These are phyloP conservation scores for Biston betularia DNA, from an alignment of 2,888 invertebrate species.

Conservation along the genomic window DNA sequence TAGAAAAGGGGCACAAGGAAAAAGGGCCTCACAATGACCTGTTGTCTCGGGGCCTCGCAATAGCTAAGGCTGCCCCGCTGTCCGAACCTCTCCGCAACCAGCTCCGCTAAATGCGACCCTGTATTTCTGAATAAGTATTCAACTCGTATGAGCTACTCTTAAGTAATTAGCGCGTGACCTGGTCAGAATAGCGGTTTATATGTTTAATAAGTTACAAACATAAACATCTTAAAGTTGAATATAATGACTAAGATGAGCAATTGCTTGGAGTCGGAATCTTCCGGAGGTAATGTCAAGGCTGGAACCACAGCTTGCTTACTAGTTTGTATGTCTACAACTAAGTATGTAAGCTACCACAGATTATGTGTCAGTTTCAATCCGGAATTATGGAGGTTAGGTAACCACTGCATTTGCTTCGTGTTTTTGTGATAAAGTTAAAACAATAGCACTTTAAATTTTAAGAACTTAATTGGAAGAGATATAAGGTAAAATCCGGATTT, in stretches of 20 bases:
- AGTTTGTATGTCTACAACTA: background rate
- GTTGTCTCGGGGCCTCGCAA: no score
- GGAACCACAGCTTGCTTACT: background rate
- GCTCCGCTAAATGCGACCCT: no score
- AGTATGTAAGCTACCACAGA: constrained; percentile 4
- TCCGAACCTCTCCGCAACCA: no score
- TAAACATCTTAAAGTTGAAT: background rate
- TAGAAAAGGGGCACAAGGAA: no score
- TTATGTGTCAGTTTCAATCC: background rate
- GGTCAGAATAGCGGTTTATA: no score
- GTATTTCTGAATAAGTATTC: no score
- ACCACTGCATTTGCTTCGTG: constrained; percentile 2
- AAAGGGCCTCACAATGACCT: no score
- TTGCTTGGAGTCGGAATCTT: constrained; percentile 5
- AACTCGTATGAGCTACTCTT: background rate
- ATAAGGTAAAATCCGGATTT: no score
- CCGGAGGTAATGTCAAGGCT: constrained; percentile 26
- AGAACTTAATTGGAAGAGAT: no score
- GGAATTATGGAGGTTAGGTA: constrained; percentile 4
- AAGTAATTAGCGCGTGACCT: no score
- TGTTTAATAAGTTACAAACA: constrained; percentile 1
- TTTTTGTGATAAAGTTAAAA: background rate
- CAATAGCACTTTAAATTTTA: background rate
- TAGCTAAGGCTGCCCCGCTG: no score
- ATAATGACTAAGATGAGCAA: constrained; percentile 8